phyloP scores from a whole-genome alignment of 2,888 invertebrate genomes.

The Drosophila tanythrix region DNA sequence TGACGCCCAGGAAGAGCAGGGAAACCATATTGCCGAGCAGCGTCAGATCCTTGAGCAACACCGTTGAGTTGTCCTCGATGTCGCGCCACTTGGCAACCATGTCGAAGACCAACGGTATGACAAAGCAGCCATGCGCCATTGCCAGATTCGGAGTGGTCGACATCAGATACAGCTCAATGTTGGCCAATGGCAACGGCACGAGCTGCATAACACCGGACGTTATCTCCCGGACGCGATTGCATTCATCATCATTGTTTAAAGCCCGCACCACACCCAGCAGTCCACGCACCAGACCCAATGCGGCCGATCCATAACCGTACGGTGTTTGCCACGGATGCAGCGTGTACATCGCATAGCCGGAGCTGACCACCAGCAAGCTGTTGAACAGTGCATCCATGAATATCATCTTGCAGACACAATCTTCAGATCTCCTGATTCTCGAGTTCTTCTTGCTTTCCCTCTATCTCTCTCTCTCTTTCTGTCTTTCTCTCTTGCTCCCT shows the following conservation, averaged over 20 bases:
- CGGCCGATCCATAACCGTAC: constrained; percentile 72
- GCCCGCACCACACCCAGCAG: constrained; percentile 69
- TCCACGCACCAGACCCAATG: constrained; percentile 71
- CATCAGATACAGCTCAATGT: constrained; percentile 73
- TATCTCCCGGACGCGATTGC: constrained; percentile 49
- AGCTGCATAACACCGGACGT: constrained; percentile 70
- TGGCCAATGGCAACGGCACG: constrained; percentile 71
- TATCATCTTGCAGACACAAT: constrained; percentile 40
- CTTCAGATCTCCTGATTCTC: neutral
- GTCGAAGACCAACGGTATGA: constrained; percentile 75
- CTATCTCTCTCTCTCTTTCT: neutral
- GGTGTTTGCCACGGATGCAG: constrained; percentile 67
- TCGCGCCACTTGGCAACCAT: constrained; percentile 55
- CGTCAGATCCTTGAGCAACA: constrained; percentile 72
- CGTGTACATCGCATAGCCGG: constrained; percentile 72
- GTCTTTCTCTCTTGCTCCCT: neutral
- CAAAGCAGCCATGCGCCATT: constrained; percentile 71
- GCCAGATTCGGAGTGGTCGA: constrained; percentile 69
- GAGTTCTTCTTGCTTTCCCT: neutral
- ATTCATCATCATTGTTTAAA: constrained; percentile 48
- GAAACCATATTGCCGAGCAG: constrained; percentile 78
- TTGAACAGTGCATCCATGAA: constrained; percentile 69
- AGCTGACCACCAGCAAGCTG: constrained; percentile 71
- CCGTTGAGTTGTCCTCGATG: constrained; percentile 60
- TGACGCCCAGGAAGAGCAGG: constrained; percentile 72